Evolutionary conservation across 2,797 vertebrate species (phyloP).

Genomic region (Australoheros facetus): DNA sequence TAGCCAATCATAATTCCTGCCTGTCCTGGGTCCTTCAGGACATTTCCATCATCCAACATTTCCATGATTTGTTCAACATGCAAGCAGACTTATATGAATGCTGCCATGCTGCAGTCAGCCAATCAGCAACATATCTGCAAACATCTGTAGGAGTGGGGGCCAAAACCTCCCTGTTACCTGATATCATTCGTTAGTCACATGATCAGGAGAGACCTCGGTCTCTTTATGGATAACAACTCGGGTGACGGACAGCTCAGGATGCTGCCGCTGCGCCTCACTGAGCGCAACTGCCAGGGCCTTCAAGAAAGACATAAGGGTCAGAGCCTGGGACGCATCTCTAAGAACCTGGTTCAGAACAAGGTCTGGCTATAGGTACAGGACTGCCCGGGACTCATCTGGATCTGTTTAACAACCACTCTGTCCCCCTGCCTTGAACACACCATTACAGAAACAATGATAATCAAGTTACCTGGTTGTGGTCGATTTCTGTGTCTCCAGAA

Average conservation of each 20-base stretch:
- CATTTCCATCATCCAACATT: neutral
- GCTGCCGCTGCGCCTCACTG: constrained; percentile 90
- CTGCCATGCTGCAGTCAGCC: constrained; percentile 40
- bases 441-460: neutral
- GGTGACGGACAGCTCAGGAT: constrained; percentile 95
- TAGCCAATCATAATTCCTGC: neutral
- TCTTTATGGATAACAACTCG: constrained; percentile 95
- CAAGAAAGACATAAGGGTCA: constrained; percentile 42
- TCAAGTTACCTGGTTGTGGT: constrained; percentile 91
- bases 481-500: constrained; percentile 94
- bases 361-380: neutral
- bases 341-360: neutral
- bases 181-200: constrained; percentile 63
- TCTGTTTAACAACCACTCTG: neutral
- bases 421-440: neutral
- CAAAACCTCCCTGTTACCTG: constrained; percentile 63
- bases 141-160: neutral
- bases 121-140: constrained; percentile 22
- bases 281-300: constrained; percentile 90
- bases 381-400: neutral
- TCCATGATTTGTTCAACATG: neutral
- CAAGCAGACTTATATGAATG: constrained; percentile 8
- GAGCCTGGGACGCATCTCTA: neutral
- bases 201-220: constrained; percentile 89
- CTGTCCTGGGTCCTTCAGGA: neutral